phyloP scores from a whole-genome alignment of 2,113 vertebrate genomes.

The Aptenodytes patagonicus region DNA sequence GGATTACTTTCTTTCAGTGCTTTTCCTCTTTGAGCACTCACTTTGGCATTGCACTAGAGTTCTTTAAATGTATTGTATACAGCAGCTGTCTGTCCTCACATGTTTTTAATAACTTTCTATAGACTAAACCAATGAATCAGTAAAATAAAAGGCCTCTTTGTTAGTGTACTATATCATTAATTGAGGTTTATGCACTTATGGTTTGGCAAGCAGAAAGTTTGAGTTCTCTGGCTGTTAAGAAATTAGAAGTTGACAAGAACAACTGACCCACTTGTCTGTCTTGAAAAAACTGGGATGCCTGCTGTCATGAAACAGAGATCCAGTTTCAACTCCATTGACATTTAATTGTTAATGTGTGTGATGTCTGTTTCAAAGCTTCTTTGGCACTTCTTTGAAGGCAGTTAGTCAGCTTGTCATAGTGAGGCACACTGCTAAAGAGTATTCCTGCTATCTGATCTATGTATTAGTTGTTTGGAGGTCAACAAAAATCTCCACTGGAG shows the following conservation, averaged over 20 bases:
- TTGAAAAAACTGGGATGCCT: background rate
- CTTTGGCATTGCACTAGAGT: background rate
- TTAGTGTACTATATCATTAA: background rate
- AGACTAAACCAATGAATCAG: constrained; percentile 41
- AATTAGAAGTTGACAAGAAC: constrained; percentile 19
- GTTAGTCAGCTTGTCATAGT: background rate
- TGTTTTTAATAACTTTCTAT: constrained; percentile 51
- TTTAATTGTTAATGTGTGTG: background rate
- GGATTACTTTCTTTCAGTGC: background rate
- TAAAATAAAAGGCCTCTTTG: constrained; percentile 30
- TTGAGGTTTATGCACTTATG: background rate
- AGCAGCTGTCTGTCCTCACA: constrained; percentile 14
- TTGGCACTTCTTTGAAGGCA: constrained; percentile 8
- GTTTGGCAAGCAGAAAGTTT: constrained; percentile 18
- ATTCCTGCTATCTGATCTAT: constrained; percentile 1
- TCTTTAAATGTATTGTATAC: background rate
- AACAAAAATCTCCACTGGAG: constrained; percentile 1
- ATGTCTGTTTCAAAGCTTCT: background rate
- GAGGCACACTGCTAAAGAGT: background rate
- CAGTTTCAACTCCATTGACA: background rate
- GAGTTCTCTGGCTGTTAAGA: constrained; percentile 6
- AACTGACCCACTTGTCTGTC: constrained; percentile 19
- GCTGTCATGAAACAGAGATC: background rate
- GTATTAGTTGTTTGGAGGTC: constrained; percentile 10
- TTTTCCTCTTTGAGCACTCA: background rate